Base-by-base conservation (phyloP, 2,113 vertebrate species). In the Muscicapa adusta region DNA sequence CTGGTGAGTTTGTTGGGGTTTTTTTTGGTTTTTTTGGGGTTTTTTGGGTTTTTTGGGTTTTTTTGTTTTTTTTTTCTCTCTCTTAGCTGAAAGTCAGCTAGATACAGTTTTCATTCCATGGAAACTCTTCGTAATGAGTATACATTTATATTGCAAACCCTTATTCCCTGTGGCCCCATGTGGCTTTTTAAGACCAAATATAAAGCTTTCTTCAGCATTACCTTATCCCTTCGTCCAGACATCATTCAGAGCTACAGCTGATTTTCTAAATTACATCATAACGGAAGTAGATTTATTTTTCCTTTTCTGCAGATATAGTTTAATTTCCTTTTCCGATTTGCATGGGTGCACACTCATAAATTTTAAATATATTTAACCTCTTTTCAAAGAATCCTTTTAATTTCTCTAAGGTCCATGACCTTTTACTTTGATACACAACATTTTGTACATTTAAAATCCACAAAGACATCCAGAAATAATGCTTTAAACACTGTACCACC, bases 291-390 rank as follows among this genome's bases (percentile, higher is more conserved):
- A 93, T 96, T 90, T 96, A 92, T 89, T 89, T 94, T 91, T 94
- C 58, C 79, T 92, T 96, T 92, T 91, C 60, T 63, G 68, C 80
- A 93, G 87, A 79, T 96, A 87, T 5, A 93, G 92, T 95, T 96
- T 93, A 91, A 92, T 96, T 94, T 96, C 74, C 70, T 97, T 85
- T 91, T 94, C 74, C 88, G 94, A 94, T 96, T 95, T 97, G 68
- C 85, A 86, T 93, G 91, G 82, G 72, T 94, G 92, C 72, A 89
- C 89, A 63, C 25, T 87, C 74, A 85, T 93, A 94, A 85, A 94
- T 96, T 95, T 96, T 86, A 91, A 91, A 94, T 45, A 72, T 38
- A 63, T 96, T 96, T 81, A 81, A 91, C 91, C 82, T 74, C 72
- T 94, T 94, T 90, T 79, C 68, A 93, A 91, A 96, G 78, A 78